A percentile compares a stretch with the other conserved stretches of the same genome.
Evolutionary conservation across 2,888 invertebrate species (phyloP).

Genomic region (Tetragonula carbonaria): DNA sequence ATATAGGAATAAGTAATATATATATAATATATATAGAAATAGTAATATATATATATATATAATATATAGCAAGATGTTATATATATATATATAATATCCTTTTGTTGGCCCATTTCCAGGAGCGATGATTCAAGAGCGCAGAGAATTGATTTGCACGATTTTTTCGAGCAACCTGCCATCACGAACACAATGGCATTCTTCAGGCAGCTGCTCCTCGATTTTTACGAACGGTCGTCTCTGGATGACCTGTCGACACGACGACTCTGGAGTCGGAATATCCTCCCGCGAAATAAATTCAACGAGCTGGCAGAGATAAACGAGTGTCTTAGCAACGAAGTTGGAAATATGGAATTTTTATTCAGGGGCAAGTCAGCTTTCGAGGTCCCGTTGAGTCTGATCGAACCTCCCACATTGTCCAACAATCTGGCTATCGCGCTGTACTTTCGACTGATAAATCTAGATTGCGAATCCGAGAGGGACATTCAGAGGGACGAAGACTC

Average conservation of each 20-base stretch:
- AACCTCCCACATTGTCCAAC: conserved; percentile 14
- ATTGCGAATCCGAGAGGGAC: neutral
- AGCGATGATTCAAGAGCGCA: neutral
- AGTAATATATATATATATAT: no score
- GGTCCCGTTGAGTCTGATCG: conserved; percentile 4
- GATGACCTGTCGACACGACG: conserved; percentile 81
- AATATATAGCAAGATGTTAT: no score
- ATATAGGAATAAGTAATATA: no score
- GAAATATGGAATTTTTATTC: conserved; percentile 50
- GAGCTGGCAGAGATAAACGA: conserved; percentile 53
- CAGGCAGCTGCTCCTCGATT: conserved; percentile 81
- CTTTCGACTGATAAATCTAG: conserved; percentile 17
- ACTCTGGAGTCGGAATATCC: conserved; percentile 71
- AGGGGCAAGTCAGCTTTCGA: conserved; percentile 14
- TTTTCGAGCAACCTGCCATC: conserved; percentile 16
- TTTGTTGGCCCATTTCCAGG: conserved; percentile 7
- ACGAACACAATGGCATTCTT: conserved; percentile 64
- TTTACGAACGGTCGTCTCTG: conserved; percentile 82
- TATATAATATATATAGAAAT: no score
- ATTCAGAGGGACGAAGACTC: neutral
- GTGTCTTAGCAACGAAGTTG: conserved; percentile 62
- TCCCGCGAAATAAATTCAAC: conserved; percentile 34
- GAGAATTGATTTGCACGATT: conserved; percentile 28
- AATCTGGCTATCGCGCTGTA: conserved; percentile 35
- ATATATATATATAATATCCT: neutral